Evolutionary conservation across 2,888 invertebrate genomes (phyloP), one percentile per base, ranked within the genome.

Genomic region (Lycia hirtaria): DNA sequence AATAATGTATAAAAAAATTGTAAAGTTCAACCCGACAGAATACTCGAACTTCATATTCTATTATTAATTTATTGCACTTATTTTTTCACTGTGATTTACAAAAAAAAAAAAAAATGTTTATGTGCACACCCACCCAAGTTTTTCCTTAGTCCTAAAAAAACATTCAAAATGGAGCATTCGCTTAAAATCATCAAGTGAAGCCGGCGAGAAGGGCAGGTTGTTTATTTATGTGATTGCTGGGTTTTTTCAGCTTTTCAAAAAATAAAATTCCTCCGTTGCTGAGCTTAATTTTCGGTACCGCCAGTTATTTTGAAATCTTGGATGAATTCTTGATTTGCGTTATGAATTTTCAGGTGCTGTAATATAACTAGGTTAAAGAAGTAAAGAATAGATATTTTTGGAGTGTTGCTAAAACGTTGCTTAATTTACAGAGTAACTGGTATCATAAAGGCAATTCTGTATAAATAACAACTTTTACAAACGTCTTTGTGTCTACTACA

Each of bases 161-260:
- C 75, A 72, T 72, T 68, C 69, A 59, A 63, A 64, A 62, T 66
- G 59, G 54, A 63, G 68, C 67, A 67, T 71, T 62, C 71, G 54
- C 68, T 62, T 64, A 65, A 70, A 71, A 78, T 76, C 75, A 75
- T 78, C 73, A 73, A 76, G 69, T 71, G 69, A 69, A 64, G 62
- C 69, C 58, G 59, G 63, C 62, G 67, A 69, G 70, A 63, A 66
- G 52, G 52, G 60, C 62, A 68, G 56, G 62, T 75, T 78, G 73
- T 78, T 76, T 80, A 75, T 76, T 78, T 79, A 73, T 71, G 70
- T 76, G 72, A 77, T 76, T 80, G 76, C 72, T 67, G 64, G 65
- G 69, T 64, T 66, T 69, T 71, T 76, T 66, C 69, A 68, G 71
- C 68, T 67, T 69, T 56, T 64, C 67, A 58, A 63, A 64, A 71